Conservation (phyloP, 2,888 invertebrate species). For the Aethes cnicana region DNA sequence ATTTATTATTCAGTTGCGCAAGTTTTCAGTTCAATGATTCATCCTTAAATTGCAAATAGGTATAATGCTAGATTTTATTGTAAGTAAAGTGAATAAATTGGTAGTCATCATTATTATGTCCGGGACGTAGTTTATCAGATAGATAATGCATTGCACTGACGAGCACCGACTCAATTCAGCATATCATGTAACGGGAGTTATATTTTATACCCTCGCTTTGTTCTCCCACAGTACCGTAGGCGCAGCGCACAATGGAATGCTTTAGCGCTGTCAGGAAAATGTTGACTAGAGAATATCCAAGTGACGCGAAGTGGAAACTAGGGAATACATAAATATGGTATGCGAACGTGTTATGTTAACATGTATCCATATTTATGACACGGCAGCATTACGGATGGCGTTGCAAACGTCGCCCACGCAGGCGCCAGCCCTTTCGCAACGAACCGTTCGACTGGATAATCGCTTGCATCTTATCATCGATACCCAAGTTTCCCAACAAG, state of each 20-base stretch:
- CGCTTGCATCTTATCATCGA: slow-evolving; percentile 11
- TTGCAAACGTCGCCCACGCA: slow-evolving; percentile 23
- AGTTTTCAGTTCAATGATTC: no score
- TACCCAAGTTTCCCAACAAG: not conserved
- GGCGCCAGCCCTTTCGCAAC: slow-evolving; percentile 32
- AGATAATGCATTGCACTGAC: no score
- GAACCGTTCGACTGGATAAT: slow-evolving; percentile 45
- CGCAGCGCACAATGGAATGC: no score
- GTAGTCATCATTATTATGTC: no score
- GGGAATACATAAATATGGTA: slow-evolving; percentile 20
- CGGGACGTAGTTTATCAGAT: slow-evolving; percentile 9
- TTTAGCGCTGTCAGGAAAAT: not conserved
- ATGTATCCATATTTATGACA: slow-evolving; percentile 30
- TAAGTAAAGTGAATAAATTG: no score
- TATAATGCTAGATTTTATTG: no score
- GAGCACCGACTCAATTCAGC: no score
- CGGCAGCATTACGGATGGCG: slow-evolving; percentile 8
- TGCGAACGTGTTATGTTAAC: slow-evolving; percentile 22
- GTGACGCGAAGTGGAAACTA: slow-evolving; percentile 19
- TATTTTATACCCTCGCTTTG: no score
- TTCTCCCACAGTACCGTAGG: no score
- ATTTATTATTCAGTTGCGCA: no score
- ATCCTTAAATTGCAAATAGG: no score
- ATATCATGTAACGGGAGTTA: no score
- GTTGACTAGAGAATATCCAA: not conserved